Evolutionary conservation across 2,888 invertebrate genomes (phyloP).

Genomic region (Ptychoptera albimana): DNA sequence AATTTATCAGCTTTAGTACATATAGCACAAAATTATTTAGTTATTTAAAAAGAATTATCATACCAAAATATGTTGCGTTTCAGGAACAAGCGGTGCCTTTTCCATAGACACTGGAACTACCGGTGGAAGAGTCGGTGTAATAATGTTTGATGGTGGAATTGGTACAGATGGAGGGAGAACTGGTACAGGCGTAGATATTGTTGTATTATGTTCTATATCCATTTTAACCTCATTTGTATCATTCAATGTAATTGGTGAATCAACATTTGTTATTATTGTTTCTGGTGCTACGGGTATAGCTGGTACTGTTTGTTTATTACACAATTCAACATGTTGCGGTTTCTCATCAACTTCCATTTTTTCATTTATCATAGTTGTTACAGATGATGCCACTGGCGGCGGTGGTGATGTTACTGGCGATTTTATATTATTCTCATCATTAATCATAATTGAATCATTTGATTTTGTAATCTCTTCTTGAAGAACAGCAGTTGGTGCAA

Average conservation of each 20-base stretch:
- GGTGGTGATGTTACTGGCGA: slow-evolving; percentile 8
- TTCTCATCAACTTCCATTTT: not conserved
- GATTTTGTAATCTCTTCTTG: slow-evolving; percentile 8
- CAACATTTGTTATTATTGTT: slow-evolving; percentile 6
- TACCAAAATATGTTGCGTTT: too few species aligned
- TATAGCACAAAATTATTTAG: too few species aligned
- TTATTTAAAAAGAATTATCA: too few species aligned
- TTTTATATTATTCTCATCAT: not conserved
- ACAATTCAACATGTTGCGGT: slow-evolving; percentile 20
- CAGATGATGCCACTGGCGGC: slow-evolving; percentile 11
- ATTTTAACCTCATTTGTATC: not conserved
- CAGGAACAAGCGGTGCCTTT: not conserved
- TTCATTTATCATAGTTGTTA: not conserved
- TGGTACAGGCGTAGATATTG: slow-evolving; percentile 3
- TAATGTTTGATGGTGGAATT: not conserved
- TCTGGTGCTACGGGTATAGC: slow-evolving; percentile 38
- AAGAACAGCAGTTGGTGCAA: not conserved
- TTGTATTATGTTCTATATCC: not conserved
- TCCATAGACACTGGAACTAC: slow-evolving; percentile 3
- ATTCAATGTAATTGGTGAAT: not conserved
- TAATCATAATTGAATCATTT: slow-evolving; percentile 2
- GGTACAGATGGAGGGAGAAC: slow-evolving; percentile 10
- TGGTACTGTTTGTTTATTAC: slow-evolving; percentile 29
- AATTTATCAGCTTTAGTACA: too few species aligned
- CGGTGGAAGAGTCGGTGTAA: slow-evolving; percentile 6